A percentile compares a stretch with the other conserved stretches of the same genome.
phyloP scores from a whole-genome alignment of 1,140 invertebrate species.

The Brachionus angularis region DNA sequence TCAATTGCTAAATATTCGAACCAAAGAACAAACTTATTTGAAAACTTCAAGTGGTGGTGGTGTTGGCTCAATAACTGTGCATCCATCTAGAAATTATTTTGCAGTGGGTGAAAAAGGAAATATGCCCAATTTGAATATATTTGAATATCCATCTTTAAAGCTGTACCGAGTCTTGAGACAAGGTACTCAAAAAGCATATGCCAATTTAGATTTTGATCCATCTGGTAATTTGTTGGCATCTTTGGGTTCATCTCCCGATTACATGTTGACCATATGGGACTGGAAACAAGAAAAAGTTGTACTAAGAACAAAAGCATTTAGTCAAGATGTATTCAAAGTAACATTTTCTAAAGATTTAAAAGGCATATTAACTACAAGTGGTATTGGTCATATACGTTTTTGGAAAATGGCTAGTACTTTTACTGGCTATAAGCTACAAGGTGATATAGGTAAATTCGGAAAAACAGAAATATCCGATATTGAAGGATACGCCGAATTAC shows the following conservation, averaged over 20 bases:
- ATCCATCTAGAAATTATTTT: constrained; percentile 68
- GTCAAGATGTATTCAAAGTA: constrained; percentile 69
- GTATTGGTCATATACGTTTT: constrained; percentile 76
- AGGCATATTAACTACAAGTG: constrained; percentile 71
- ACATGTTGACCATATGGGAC: constrained; percentile 78
- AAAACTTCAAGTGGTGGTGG: constrained; percentile 70
- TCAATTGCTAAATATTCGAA: constrained; percentile 67
- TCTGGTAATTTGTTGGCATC: constrained; percentile 74
- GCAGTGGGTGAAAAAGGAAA: constrained; percentile 71
- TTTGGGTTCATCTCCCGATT: constrained; percentile 77
- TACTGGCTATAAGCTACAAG: constrained; percentile 80
- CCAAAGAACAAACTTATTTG: constrained; percentile 65
- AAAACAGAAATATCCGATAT: constrained; percentile 84
- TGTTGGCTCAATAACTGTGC: constrained; percentile 73
- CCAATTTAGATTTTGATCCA: constrained; percentile 70
- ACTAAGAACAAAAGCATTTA: constrained; percentile 72
- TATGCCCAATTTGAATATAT: constrained; percentile 72
- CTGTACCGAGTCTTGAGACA: constrained; percentile 68
- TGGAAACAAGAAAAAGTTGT: constrained; percentile 72
- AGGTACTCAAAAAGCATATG: constrained; percentile 70
- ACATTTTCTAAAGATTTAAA: constrained; percentile 73
- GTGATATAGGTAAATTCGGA: constrained; percentile 76
- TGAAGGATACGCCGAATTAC: constrained; percentile 72
- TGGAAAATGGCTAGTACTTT: constrained; percentile 87
- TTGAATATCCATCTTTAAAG: constrained; percentile 72